Evolutionary conservation across 2,888 invertebrate species (phyloP).

Genomic region (Nomada ferruginata): DNA sequence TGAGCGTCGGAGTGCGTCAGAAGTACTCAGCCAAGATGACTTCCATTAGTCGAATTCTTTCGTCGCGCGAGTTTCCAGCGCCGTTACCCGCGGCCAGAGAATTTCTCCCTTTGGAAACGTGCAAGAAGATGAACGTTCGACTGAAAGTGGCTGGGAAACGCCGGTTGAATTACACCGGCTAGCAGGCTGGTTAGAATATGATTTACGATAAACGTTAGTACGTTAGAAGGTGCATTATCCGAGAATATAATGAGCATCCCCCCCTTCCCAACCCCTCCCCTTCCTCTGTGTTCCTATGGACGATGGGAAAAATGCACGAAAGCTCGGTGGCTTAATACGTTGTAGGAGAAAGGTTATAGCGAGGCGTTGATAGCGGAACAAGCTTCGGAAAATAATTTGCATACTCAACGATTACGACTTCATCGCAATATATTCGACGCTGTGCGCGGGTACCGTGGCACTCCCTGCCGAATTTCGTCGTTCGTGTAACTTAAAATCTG

Average conservation of each 20-base stretch:
- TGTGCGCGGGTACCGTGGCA: neutral
- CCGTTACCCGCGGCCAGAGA: neutral
- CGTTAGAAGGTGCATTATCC: slow-evolving; percentile 1
- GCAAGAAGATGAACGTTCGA: neutral
- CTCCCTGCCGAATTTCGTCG: slow-evolving; percentile 8
- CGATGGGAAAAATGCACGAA: slow-evolving; percentile 29
- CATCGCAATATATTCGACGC: slow-evolving; percentile 68
- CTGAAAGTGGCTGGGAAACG: neutral
- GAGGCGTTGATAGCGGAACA: slow-evolving; percentile 60
- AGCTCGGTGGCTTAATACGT: slow-evolving; percentile 48
- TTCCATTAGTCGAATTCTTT: slow-evolving; percentile 12
- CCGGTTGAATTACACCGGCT: neutral
- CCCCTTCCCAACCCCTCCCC: neutral
- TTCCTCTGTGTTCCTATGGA: neutral
- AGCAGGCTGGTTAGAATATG: neutral
- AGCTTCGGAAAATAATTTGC: slow-evolving; percentile 70
- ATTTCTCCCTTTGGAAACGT: neutral
- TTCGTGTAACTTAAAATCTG: slow-evolving; percentile 5
- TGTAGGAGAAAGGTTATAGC: slow-evolving; percentile 42
- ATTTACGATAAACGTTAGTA: slow-evolving; percentile 28
- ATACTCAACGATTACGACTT: slow-evolving; percentile 73
- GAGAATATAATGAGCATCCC: neutral
- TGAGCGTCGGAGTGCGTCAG: neutral
- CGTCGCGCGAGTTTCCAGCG: neutral
- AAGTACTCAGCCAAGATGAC: neutral